Base-by-base conservation (phyloP, 2,888 invertebrate species). In the Andrena haemorrhoa region DNA sequence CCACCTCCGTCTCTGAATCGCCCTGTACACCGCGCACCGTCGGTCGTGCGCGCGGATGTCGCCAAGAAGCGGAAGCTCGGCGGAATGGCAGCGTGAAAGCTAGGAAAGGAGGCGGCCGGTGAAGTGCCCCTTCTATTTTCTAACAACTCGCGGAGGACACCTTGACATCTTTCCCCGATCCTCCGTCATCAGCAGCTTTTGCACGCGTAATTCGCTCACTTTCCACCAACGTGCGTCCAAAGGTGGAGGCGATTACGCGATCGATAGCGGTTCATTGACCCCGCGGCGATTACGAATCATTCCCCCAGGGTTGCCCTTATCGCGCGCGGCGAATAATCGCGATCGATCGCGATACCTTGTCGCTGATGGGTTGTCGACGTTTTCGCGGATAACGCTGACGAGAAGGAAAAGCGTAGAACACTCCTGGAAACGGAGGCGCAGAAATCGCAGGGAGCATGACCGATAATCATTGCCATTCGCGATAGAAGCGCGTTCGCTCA, bases 401-500 rank as follows among this genome's bases (percentile, higher is more conserved):
- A 20, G 51, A n/a, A 47, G 16, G 16, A 53, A 12, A 12, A 1
- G 16, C 4, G 41, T 12, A 41, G 4, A 41, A 41, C 41, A 4
- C 41, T 41, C 4, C 41, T 41, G 4, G 41, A 41, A 41, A 41
- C 41, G 41, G 4, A 41, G 70, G 31, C 53, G 23, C 47, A 63
- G 56, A 71, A 47, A 63, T 64, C 64, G 63, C 47, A 26, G 41
- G 63, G 47, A 64, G 56, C 29, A 64, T 56, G 76, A 72, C 64
- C 76, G 72, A 71, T 76, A 76, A 76, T 56, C 12, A 65, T 73
- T 71, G 41, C 41, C 41, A 16, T 41, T 41, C 41, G 16, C 41
- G 41, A 41, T 41, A 41, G 41, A 41, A 41, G 41, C 41, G 41
- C 16, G 35, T 0, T 10, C 20, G 23, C 23, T 56, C 23, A 1